Percentiles rank a stretch among this genome's conserved stretches.
phyloP scores from a whole-genome alignment of 2,888 invertebrate species.

The Heliconius cydno region DNA sequence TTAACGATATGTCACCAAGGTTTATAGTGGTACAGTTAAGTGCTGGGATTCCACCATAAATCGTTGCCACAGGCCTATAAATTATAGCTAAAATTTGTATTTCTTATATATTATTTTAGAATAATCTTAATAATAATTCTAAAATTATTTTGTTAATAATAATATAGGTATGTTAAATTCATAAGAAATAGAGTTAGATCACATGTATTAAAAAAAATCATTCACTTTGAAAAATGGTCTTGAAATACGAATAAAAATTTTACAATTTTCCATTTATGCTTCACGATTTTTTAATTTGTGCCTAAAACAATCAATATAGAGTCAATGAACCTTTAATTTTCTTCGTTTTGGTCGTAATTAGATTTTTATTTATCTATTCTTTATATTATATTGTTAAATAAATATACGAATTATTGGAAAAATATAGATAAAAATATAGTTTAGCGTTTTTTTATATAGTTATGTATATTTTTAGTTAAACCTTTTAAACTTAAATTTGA shows the following conservation, averaged over 20 bases:
- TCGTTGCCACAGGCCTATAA: not conserved
- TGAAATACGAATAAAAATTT: too few species aligned
- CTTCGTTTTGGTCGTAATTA: not conserved
- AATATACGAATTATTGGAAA: too few species aligned
- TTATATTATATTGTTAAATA: not conserved
- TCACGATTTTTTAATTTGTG: too few species aligned
- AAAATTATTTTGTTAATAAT: not conserved
- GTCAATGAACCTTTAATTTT: not conserved
- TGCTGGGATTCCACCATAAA: not conserved
- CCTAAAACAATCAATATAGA: not conserved
- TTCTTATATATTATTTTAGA: not conserved
- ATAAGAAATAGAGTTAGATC: too few species aligned
- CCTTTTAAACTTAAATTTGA: not conserved
- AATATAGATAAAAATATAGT: not conserved
- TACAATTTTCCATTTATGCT: too few species aligned
- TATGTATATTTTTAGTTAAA: too few species aligned
- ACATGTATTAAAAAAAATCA: too few species aligned
- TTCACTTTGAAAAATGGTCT: too few species aligned
- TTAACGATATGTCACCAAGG: constrained; percentile 12
- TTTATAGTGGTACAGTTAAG: constrained; percentile 15
- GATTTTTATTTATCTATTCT: not conserved
- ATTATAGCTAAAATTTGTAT: not conserved
- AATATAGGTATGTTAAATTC: not conserved
- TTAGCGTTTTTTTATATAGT: too few species aligned
- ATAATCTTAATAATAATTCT: not conserved